Evolutionary conservation across 2,888 invertebrate genomes (phyloP).

Genomic region (Tyria jacobaeae): DNA sequence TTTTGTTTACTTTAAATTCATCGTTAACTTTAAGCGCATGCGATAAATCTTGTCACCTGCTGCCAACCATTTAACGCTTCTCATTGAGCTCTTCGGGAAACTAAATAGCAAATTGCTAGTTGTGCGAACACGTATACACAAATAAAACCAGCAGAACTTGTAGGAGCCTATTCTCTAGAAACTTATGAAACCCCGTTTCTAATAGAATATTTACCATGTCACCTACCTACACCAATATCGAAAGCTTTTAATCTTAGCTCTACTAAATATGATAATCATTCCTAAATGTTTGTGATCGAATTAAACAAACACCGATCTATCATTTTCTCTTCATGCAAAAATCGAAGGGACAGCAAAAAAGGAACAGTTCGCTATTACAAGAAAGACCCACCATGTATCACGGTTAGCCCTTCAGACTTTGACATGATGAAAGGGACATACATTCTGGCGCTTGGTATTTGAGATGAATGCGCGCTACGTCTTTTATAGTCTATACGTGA

Average conservation of each 20-base stretch:
- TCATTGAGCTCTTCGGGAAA: too few species aligned
- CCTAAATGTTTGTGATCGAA: not conserved
- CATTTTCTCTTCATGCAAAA: not conserved
- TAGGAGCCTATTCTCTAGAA: too few species aligned
- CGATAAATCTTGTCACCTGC: too few species aligned
- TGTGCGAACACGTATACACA: too few species aligned
- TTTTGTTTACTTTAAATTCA: too few species aligned
- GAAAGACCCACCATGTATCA: slow-evolving; percentile 10
- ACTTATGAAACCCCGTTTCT: too few species aligned
- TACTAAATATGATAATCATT: not conserved
- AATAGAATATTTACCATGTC: too few species aligned
- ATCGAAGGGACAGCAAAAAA: not conserved
- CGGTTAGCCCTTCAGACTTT: slow-evolving; percentile 2
- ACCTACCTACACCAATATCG: too few species aligned
- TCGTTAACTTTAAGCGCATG: too few species aligned
- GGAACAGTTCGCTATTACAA: slow-evolving; percentile 9
- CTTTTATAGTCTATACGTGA: slow-evolving; percentile 12
- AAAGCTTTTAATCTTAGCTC: not conserved
- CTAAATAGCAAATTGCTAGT: too few species aligned
- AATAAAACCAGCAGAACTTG: too few species aligned
- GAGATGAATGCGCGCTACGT: slow-evolving; percentile 1
- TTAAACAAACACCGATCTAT: slow-evolving; percentile 3
- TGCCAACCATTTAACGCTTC: too few species aligned
- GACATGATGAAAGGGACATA: slow-evolving; percentile 12
- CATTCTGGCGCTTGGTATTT: not conserved